phyloP scores from a whole-genome alignment of 2,888 invertebrate species.

The Heliconius aoede region DNA sequence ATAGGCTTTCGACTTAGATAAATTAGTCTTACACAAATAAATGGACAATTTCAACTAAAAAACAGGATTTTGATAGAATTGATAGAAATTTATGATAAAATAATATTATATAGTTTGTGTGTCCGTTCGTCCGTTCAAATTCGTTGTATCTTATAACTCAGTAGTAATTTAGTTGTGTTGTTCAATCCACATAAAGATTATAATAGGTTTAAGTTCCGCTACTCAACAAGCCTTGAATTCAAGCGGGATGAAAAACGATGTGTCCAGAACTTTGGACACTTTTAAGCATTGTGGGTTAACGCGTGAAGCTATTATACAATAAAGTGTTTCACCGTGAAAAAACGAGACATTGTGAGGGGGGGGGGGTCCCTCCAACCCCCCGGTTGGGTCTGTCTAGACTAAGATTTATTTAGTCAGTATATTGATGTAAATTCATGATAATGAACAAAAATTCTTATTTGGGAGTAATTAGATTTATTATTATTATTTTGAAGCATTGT shows the following conservation, averaged over 20 bases:
- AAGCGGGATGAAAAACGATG: background rate
- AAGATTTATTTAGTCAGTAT: background rate
- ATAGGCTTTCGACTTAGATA: constrained; percentile 3
- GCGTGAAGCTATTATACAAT: background rate
- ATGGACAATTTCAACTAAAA: background rate
- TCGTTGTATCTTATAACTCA: no score
- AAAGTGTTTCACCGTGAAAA: background rate
- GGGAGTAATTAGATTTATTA: background rate
- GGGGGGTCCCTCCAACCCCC: no score
- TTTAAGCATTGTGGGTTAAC: background rate
- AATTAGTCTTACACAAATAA: background rate
- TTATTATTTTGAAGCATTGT: background rate
- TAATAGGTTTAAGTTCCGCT: background rate
- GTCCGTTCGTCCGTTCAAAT: no score
- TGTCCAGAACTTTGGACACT: background rate
- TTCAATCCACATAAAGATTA: background rate
- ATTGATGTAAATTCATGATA: background rate
- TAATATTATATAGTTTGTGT: background rate
- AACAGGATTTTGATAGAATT: background rate
- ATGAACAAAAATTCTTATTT: background rate
- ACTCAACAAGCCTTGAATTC: background rate
- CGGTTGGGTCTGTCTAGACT: no score
- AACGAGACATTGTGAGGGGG: no score
- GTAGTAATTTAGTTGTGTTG: background rate
- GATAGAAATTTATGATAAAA: background rate